These are phyloP conservation scores for Ariolimax columbianus DNA, from an alignment of 2,888 invertebrate species.

Conservation along the genomic window DNA sequence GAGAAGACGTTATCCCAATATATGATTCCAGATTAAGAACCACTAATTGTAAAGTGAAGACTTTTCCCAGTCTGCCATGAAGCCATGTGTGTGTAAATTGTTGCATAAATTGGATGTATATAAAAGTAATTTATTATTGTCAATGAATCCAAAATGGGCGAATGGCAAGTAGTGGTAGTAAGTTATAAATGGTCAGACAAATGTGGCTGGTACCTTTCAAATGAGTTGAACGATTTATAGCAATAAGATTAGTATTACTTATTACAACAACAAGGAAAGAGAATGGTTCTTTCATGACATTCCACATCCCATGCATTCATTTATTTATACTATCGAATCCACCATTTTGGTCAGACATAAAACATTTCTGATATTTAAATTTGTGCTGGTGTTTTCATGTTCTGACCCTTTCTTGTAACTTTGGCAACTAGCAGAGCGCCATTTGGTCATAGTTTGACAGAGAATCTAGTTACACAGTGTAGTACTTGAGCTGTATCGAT, in stretches of 20 bases:
- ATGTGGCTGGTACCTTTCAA: background rate
- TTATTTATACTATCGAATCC: background rate
- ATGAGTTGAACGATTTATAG: background rate
- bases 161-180: background rate
- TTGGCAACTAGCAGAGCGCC: too few species aligned
- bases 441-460: too few species aligned
- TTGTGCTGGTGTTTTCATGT: too few species aligned
- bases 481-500: too few species aligned
- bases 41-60: too few species aligned
- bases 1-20: too few species aligned
- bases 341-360: background rate
- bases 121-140: conserved; percentile 31
- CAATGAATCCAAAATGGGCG: background rate
- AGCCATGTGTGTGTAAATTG: background rate
- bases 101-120: background rate
- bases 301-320: conserved; percentile 33
- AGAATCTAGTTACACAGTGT: too few species aligned
- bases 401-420: too few species aligned
- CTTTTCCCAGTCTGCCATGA: background rate
- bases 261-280: conserved; percentile 12
- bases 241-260: background rate
- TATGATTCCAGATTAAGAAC: too few species aligned
- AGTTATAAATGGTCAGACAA: background rate
- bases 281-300: conserved; percentile 33
- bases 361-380: background rate